phyloP scores from a whole-genome alignment of 2,113 vertebrate genomes.

The Poecile atricapillus region DNA sequence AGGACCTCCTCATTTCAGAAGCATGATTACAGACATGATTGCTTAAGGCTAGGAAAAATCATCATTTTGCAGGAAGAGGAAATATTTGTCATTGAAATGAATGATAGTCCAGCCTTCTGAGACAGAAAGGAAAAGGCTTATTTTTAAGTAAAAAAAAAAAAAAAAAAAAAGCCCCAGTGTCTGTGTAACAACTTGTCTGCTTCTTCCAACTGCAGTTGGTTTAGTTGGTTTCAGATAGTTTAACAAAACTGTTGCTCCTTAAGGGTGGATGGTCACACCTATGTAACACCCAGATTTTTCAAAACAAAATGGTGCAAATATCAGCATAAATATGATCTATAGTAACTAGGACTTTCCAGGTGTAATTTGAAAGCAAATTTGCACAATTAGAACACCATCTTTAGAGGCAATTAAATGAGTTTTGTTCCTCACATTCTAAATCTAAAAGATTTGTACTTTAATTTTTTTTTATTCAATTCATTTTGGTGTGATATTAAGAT shows the following conservation, averaged over 20 bases:
- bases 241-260: not conserved
- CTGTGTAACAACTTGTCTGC: not conserved
- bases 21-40: not conserved
- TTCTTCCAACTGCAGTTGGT: constrained; percentile 44
- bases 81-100: not conserved
- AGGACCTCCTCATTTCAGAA: constrained; percentile 1
- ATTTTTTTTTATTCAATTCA: not conserved
- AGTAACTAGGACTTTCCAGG: not conserved
- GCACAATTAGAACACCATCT: not conserved
- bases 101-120: not conserved
- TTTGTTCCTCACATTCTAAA: not conserved
- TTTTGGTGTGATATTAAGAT: not conserved
- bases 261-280: not conserved
- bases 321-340: not conserved
- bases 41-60: not conserved
- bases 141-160: not conserved
- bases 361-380: not conserved
- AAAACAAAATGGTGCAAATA: not conserved
- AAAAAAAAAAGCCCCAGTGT: not conserved
- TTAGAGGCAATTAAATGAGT: not conserved
- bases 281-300: constrained; percentile 23
- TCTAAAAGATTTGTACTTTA: not conserved
- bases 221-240: not conserved
- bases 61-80: not conserved
- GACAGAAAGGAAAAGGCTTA: not conserved